Percentiles rank a stretch among this genome's conserved stretches.
These are phyloP conservation scores for Ornithoptera priamus DNA, from an alignment of 2,888 invertebrate genomes.

Conservation along the genomic window DNA sequence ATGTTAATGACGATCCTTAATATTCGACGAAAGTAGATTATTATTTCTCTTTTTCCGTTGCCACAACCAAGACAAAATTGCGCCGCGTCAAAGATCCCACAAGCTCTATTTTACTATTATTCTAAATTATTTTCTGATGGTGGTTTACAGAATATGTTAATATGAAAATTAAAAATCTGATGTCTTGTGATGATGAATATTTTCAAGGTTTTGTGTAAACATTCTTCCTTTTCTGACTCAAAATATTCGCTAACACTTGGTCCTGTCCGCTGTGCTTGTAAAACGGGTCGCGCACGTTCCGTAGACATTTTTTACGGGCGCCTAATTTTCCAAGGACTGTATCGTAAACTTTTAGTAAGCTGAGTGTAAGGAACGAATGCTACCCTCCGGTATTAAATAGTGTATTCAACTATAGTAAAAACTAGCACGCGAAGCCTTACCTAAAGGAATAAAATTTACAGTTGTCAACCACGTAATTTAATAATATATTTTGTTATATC, in stretches of 20 bases:
- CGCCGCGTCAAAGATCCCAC: no score
- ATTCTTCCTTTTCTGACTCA: constrained; percentile 1
- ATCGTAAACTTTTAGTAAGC: constrained; percentile 24
- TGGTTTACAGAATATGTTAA: no score
- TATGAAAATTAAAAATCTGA: no score
- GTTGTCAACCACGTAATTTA: no score
- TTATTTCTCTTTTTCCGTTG: no score
- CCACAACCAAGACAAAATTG: no score
- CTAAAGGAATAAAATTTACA: not conserved
- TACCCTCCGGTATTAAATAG: constrained; percentile 2
- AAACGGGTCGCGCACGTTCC: constrained; percentile 27
- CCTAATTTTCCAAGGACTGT: constrained; percentile 25
- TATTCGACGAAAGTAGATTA: no score
- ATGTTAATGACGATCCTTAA: no score
- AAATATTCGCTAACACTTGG: constrained; percentile 3
- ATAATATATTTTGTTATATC: no score
- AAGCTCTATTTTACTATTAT: no score
- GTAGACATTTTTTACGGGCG: constrained; percentile 25
- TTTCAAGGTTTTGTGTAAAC: not conserved
- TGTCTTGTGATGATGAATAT: no score
- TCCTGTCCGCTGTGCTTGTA: constrained; percentile 6
- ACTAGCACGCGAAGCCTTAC: not conserved
- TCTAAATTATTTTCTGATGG: no score
- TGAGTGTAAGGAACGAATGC: constrained; percentile 27
- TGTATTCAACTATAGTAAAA: not conserved